Evolutionary conservation across 2,113 vertebrate species (phyloP).

Genomic region (Pseudonaja textilis): DNA sequence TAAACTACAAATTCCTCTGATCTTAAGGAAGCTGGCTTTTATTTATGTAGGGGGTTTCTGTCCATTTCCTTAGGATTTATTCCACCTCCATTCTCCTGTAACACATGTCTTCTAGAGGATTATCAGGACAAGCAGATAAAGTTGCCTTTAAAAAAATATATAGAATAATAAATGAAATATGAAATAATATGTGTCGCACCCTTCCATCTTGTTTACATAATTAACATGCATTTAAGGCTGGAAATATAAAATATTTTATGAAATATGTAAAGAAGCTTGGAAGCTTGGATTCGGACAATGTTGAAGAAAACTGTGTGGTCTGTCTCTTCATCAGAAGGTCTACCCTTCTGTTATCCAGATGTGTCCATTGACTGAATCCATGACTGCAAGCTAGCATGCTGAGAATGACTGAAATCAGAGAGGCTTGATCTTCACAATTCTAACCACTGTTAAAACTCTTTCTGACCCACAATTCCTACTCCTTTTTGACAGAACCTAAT

Average conservation of each 20-base stretch:
- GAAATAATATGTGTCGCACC: slow-evolving; percentile 36
- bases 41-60: slow-evolving; percentile 13
- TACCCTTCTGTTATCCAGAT: slow-evolving; percentile 80
- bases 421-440: slow-evolving; percentile 94
- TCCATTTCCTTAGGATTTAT: slow-evolving; percentile 1
- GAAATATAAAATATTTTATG: not conserved
- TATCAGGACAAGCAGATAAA: not conserved
- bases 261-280: slow-evolving; percentile 20
- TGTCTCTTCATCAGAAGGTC: slow-evolving; percentile 56
- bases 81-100: slow-evolving; percentile 53
- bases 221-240: slow-evolving; percentile 29
- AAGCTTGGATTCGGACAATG: not conserved
- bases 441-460: slow-evolving; percentile 76
- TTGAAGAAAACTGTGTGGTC: slow-evolving; percentile 33
- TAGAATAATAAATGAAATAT: not conserved
- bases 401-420: slow-evolving; percentile 95
- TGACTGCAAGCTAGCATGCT: slow-evolving; percentile 82
- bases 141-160: slow-evolving; percentile 37
- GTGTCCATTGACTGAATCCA: slow-evolving; percentile 79
- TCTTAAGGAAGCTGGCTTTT: slow-evolving; percentile 6
- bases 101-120: slow-evolving; percentile 6
- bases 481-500: slow-evolving; percentile 77
- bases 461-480: slow-evolving; percentile 72
- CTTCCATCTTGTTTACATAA: slow-evolving; percentile 33
- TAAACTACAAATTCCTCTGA: slow-evolving; percentile 60